These are phyloP conservation scores for Crocallis elinguaria DNA, from an alignment of 2,888 invertebrate genomes.

Conservation along the genomic window DNA sequence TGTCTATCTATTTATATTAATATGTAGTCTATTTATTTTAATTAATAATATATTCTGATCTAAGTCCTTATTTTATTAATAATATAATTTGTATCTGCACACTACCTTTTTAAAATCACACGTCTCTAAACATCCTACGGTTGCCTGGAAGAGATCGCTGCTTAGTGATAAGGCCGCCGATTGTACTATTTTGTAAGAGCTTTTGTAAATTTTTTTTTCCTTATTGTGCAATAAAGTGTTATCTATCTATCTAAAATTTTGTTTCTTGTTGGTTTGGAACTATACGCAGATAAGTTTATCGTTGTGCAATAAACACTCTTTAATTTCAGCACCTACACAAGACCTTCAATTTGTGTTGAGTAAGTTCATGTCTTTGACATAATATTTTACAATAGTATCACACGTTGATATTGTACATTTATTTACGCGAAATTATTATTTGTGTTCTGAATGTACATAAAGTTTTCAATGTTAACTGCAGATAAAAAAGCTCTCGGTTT, in stretches of 20 bases:
- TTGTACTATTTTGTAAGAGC: too few relatives aligned
- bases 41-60: too few relatives aligned
- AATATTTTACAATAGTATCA: constrained; percentile 67
- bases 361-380: constrained; percentile 63
- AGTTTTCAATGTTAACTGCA: not conserved
- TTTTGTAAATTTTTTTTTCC: not conserved
- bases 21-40: too few relatives aligned
- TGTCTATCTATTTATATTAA: too few relatives aligned
- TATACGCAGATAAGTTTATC: constrained; percentile 2
- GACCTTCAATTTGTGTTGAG: constrained; percentile 27
- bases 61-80: too few relatives aligned
- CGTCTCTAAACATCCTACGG: too few relatives aligned
- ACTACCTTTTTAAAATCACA: too few relatives aligned
- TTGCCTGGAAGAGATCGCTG: too few relatives aligned
- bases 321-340: constrained; percentile 25
- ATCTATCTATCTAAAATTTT: not conserved
- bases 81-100: too few relatives aligned
- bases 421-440: not conserved
- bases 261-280: too few relatives aligned
- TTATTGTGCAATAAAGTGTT: not conserved
- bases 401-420: constrained; percentile 70
- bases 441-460: not conserved
- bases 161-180: too few relatives aligned
- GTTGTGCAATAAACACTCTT: not conserved
- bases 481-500: not conserved